A percentile compares a stretch with the other conserved stretches of the same genome.
phyloP scores from a whole-genome alignment of 2,113 vertebrate species.

The Toxotes jaculatrix region DNA sequence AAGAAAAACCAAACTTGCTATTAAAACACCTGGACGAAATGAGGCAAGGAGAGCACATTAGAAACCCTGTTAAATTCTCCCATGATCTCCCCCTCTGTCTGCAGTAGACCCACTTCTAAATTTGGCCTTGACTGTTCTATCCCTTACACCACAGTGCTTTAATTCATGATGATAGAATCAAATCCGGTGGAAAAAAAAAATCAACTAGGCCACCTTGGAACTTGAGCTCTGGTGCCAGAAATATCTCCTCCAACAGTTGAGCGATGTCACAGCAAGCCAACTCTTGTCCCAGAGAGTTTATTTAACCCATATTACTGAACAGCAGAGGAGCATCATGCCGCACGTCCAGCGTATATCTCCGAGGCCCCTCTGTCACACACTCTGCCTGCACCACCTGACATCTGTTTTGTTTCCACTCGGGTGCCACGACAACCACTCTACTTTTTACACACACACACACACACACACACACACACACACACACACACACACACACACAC shows the following conservation, averaged over 20 bases:
- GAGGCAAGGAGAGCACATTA: conserved; percentile 42
- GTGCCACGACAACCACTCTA: conserved; percentile 58
- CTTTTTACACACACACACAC: conserved; percentile 34
- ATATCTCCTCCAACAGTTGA: conserved; percentile 51
- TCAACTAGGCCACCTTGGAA: conserved; percentile 54
- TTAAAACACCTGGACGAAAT: conserved; percentile 66
- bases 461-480: conserved; percentile 40
- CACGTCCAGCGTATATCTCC: conserved; percentile 67
- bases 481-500: conserved; percentile 45
- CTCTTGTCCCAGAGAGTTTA: conserved; percentile 64
- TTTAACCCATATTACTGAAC: conserved; percentile 70
- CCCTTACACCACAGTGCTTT: conserved; percentile 43
- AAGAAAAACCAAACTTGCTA: conserved; percentile 45
- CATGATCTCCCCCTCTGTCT: conserved; percentile 11
- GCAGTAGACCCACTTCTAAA: conserved; percentile 36
- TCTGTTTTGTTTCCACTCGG: conserved; percentile 73
- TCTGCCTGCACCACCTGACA: conserved; percentile 65
- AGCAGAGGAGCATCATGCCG: conserved; percentile 74
- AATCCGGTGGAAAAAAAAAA: conserved; percentile 31
- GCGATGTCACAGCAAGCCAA: conserved; percentile 58
- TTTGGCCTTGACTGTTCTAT: conserved; percentile 46
- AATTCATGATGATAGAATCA: conserved; percentile 57
- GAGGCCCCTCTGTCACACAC: conserved; percentile 65
- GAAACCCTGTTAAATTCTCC: conserved; percentile 35
- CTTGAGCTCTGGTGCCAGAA: conserved; percentile 53